Base-by-base conservation (phyloP, 2,888 invertebrate genomes). In the Diarsia mendica region DNA sequence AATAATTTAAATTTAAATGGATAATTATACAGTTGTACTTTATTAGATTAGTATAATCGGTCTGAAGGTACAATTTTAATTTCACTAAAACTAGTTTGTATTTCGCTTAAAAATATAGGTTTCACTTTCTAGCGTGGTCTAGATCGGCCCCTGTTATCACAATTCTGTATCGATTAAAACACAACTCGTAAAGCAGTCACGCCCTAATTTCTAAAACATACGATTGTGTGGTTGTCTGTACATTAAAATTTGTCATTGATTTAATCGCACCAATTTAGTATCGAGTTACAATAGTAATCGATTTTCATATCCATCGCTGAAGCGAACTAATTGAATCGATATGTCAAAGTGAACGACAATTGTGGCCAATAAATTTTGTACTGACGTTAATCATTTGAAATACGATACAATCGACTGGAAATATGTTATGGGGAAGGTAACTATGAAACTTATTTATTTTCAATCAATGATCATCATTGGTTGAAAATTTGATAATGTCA, bases 291-390 rank as follows among this genome's bases (percentile, higher is more conserved):
- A 68, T 49, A 39, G 28, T 72, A 68, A 83, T 82, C 68, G 71
- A 75, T 66, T 68, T 68, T 60, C 20, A 66, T 67, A 75, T 67
- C 46, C 23, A 75, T 69, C 70, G 63, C 48, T 61, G 63, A 70
- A 72, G 64, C 61, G 49, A 65, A 72, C 15, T 51, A 71, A 84
- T 83, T 72, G 61, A 70, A 67, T 72, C 44, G 49, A 70, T 72
- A 82, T 48, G 60, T 79, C 78, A 73, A 73, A 72, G 39, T 81
- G 51, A 63, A 74, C 39, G 78, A 84, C 72, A 84, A 44, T 78
- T 84, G 75, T 71, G 44, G 65, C 69, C 49, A 61, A 80, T 80
- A 48, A 49, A 72, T 81, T 77, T 60, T 68, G 67, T 72, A 61
- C n/a, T 48, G 60, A 65, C 55, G 33, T 18, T 60, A 33, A 60